Evolutionary conservation across 2,797 vertebrate genomes (phyloP).

Genomic region (Amblyopsis hoosieri): DNA sequence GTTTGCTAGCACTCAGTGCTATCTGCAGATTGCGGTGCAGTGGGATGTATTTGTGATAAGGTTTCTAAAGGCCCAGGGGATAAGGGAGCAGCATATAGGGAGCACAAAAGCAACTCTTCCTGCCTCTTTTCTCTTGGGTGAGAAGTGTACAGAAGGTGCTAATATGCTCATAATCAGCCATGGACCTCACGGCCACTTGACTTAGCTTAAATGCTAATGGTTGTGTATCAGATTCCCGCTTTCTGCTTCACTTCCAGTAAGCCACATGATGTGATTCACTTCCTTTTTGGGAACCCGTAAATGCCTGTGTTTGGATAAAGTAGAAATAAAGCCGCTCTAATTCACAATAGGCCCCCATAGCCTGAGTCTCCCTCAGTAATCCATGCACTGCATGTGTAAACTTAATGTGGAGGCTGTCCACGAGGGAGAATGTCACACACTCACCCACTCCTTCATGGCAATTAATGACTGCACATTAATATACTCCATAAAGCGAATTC

Average conservation of each 20-base stretch:
- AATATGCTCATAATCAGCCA: constrained; percentile 71
- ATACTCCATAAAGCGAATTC: constrained; percentile 51
- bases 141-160: constrained; percentile 61
- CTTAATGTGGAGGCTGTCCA: constrained; percentile 61
- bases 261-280: constrained; percentile 69
- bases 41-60: constrained; percentile 81
- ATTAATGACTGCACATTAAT: constrained; percentile 57
- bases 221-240: constrained; percentile 67
- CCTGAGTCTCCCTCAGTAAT: constrained; percentile 49
- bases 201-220: constrained; percentile 73
- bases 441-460: constrained; percentile 38
- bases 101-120: constrained; percentile 77
- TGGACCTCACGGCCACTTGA: constrained; percentile 73
- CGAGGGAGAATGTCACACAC: constrained; percentile 57
- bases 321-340: constrained; percentile 61
- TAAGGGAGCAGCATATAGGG: constrained; percentile 78
- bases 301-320: constrained; percentile 57
- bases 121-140: constrained; percentile 67
- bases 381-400: constrained; percentile 58
- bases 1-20: constrained; percentile 74
- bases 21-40: constrained; percentile 77
- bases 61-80: constrained; percentile 77
- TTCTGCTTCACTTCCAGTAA: constrained; percentile 71
- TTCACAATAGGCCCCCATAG: constrained; percentile 61
- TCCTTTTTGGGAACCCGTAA: constrained; percentile 64